A percentile compares a stretch with the other conserved stretches of the same genome.
These are phyloP conservation scores for Euwallacea similis DNA, from an alignment of 1,140 invertebrate genomes.

Conservation along the genomic window DNA sequence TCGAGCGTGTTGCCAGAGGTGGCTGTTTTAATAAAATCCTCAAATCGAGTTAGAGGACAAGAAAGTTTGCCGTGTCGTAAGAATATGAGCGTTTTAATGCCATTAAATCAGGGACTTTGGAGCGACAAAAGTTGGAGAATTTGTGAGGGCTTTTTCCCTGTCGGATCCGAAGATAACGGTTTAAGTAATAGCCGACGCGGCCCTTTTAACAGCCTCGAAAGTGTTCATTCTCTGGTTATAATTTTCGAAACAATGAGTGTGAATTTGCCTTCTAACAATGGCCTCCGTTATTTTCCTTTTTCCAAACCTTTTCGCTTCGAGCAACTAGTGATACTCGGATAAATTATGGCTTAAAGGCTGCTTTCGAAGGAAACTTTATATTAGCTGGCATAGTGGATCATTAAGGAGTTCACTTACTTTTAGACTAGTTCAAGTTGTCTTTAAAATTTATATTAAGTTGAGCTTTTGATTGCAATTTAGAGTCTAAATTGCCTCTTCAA, in stretches of 20 bases:
- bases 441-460: too few relatives aligned
- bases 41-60: slow-evolving; percentile 45
- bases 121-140: slow-evolving; percentile 21
- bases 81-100: slow-evolving; percentile 40
- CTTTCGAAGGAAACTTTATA: slow-evolving; percentile 4
- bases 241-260: slow-evolving; percentile 4
- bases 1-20: slow-evolving; percentile 23
- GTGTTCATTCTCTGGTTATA: slow-evolving; percentile 16
- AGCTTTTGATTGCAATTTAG: too few relatives aligned
- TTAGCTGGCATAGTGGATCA: background rate
- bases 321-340: background rate
- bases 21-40: slow-evolving; percentile 45
- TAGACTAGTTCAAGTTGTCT: background rate
- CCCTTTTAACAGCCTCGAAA: slow-evolving; percentile 14
- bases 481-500: too few relatives aligned
- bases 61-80: slow-evolving; percentile 34
- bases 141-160: slow-evolving; percentile 16
- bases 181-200: slow-evolving; percentile 19
- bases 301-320: background rate
- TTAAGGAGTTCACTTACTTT: slow-evolving; percentile 6
- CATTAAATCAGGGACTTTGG: slow-evolving; percentile 26
- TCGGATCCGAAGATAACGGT: slow-evolving; percentile 16
- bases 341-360: background rate
- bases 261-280: background rate
- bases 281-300: background rate